Evolutionary conservation across 1,140 invertebrate genomes (phyloP), one percentile per base, ranked within the genome.

Genomic region (Pteromalus puparum): DNA sequence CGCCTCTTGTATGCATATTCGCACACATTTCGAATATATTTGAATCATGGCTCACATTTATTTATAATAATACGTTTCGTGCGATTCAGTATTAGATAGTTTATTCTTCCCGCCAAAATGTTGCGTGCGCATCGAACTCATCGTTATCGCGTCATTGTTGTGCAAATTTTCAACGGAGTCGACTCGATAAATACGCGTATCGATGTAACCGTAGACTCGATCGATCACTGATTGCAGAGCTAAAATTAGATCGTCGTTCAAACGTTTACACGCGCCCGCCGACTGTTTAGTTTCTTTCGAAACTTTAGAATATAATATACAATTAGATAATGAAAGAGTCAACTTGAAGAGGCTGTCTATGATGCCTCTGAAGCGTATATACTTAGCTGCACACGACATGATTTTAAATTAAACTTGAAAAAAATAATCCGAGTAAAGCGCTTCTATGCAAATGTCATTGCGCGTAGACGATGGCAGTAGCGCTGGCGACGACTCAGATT

Each of bases 401-500:
- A 61, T 53, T 53, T 70, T 70, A 70, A 70, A 70, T 30, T 10
- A 70, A 26, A 70, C 24, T 70, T 70, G 12, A 30, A 26, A 70
- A 70, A 30, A 61, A 34, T n/a, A 61, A 61, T 61, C 6, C 53
- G 53, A 61, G 21, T n/a, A 21, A 61, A 21, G 53, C 21, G 26
- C 4, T n/a, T 30, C 68, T 70, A 70, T 61, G 53, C 18, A 61
- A 61, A n/a, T 26, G 26, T 26, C 21, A 48, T 48, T n/a, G 74
- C 42, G 74, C 74, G 74, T n/a, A 61, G 53, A 61, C 53, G 53
- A 61, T 61, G 53, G 72, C 28, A 18, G 34, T 38, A 30, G 28
- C 30, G 15, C 30, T 73, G 46, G 10, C 48, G 46, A 30, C 65
- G 53, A 79, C 53, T 79, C 77, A 21, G 30, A 42, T 79, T 79